phyloP scores from a whole-genome alignment of 1,140 invertebrate genomes.

The Ptiloglossa arizonensis region DNA sequence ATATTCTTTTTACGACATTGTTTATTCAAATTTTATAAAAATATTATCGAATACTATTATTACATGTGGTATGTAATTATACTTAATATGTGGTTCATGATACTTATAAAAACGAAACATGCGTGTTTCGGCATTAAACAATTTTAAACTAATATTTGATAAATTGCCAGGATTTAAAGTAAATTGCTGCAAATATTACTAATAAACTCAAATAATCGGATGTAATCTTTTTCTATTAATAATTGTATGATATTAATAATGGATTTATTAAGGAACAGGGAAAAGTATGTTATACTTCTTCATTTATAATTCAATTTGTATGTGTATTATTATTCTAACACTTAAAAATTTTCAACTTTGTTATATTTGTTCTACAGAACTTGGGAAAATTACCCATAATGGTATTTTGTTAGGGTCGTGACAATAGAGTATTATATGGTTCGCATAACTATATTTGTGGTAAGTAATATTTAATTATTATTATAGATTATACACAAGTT shows the following conservation, averaged over 20 bases:
- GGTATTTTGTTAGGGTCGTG: constrained; percentile 26
- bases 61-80: background rate
- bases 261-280: background rate
- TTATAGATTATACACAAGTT: background rate
- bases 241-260: background rate
- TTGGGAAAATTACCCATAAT: constrained; percentile 4
- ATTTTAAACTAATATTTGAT: background rate
- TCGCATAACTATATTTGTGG: constrained; percentile 20
- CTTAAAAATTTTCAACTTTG: background rate
- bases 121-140: background rate
- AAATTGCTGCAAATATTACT: background rate
- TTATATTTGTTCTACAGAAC: constrained; percentile 22
- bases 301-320: background rate
- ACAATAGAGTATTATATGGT: constrained; percentile 27
- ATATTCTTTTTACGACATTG: background rate
- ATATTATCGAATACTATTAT: background rate
- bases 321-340: background rate
- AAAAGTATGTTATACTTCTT: background rate
- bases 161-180: background rate
- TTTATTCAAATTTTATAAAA: background rate
- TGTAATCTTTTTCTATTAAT: background rate
- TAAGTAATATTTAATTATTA: constrained; percentile 6
- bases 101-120: background rate
- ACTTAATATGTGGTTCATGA: background rate
- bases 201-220: background rate